Conservation (phyloP, 2,888 invertebrate species). For the Seladonia tumulorum region DNA sequence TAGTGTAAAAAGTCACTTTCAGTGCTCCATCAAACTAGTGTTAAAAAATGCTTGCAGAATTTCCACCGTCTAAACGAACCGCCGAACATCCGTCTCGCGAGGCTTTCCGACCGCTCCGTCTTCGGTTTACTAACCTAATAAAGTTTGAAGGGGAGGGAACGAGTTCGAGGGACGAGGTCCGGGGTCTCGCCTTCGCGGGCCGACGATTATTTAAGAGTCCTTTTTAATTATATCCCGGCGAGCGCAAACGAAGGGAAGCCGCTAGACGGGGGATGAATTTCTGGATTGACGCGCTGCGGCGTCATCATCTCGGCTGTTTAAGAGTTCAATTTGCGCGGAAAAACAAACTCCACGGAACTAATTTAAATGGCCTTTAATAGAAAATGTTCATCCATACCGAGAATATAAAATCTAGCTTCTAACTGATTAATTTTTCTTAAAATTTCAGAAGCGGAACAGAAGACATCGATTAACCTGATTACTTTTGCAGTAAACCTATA, state of each 20-base stretch:
- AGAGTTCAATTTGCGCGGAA: not conserved
- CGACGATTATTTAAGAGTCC: slow-evolving; percentile 28
- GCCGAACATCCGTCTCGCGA: not conserved
- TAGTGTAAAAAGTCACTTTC: no score
- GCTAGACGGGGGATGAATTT: not conserved
- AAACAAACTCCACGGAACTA: not conserved
- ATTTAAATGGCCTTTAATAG: not conserved
- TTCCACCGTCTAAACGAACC: not conserved
- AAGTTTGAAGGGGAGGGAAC: slow-evolving; percentile 2
- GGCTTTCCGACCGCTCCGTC: not conserved
- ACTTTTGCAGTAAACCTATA: no score
- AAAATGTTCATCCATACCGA: not conserved
- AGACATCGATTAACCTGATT: no score
- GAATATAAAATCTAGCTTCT: no score
- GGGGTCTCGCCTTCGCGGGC: not conserved
- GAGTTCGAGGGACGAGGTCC: not conserved
- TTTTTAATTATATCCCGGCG: slow-evolving; percentile 52
- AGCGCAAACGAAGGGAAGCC: not conserved
- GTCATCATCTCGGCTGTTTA: not conserved
- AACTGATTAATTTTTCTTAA: no score
- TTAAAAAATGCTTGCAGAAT: no score
- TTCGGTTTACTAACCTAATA: slow-evolving; percentile 39
- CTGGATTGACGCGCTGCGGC: not conserved
- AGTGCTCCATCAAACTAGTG: no score
- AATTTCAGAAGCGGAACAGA: no score